Percentiles rank a stretch among this genome's conserved stretches.
phyloP scores from a whole-genome alignment of 2,888 invertebrate genomes.

The Caenorhabditis imperialis region DNA sequence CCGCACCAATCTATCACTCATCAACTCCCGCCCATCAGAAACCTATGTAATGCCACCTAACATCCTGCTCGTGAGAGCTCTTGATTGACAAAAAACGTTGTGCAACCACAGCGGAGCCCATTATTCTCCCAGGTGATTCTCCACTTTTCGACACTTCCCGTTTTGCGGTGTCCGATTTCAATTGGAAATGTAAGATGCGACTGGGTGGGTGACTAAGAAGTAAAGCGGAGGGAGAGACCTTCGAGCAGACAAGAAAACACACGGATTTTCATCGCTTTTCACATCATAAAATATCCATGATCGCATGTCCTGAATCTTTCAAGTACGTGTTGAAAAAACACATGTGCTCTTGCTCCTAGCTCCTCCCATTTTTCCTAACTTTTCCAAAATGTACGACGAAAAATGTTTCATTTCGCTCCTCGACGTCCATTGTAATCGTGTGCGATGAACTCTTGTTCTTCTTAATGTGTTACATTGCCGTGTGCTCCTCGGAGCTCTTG shows the following conservation, averaged over 20 bases:
- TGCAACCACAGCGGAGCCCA: too few relatives aligned
- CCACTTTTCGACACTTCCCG: slow-evolving; percentile 47
- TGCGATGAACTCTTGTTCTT: slow-evolving; percentile 42
- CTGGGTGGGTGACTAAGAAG: slow-evolving; percentile 16
- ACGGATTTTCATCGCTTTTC: slow-evolving; percentile 39
- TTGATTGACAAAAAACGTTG: slow-evolving; percentile 50
- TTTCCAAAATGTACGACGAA: too few relatives aligned
- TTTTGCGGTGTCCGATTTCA: slow-evolving; percentile 36
- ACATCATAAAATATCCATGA: slow-evolving; percentile 55
- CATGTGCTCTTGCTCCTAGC: slow-evolving; percentile 12
- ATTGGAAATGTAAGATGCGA: slow-evolving; percentile 9
- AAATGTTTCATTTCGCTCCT: background rate
- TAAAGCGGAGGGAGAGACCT: slow-evolving; percentile 17
- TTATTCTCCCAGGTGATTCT: too few relatives aligned
- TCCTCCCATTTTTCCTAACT: too few relatives aligned
- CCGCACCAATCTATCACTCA: slow-evolving; percentile 42
- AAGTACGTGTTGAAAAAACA: slow-evolving; percentile 34
- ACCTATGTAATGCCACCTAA: slow-evolving; percentile 53
- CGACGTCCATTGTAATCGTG: slow-evolving; percentile 22
- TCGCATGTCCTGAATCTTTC: slow-evolving; percentile 37
- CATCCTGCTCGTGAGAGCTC: slow-evolving; percentile 31
- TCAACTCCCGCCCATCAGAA: slow-evolving; percentile 35
- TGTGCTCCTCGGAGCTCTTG: slow-evolving; percentile 23
- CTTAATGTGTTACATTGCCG: slow-evolving; percentile 43
- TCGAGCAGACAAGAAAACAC: background rate